A percentile compares a stretch with the other conserved stretches of the same genome.
Conservation (phyloP, 2,113 vertebrate species). For the Chunga burmeisteri region DNA sequence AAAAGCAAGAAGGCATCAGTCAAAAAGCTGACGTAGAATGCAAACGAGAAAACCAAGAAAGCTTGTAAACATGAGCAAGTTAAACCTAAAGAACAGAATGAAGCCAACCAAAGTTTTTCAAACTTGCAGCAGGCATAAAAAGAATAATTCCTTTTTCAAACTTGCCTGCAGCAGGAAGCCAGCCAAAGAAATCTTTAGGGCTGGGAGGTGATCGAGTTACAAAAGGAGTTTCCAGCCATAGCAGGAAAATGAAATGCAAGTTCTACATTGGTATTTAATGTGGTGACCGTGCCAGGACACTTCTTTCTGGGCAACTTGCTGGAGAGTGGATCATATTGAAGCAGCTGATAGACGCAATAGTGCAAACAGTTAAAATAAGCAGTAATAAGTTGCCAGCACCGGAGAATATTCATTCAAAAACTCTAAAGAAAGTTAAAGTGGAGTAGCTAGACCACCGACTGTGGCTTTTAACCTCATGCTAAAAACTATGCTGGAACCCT, state of each 20-base stretch:
- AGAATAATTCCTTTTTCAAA: neutral
- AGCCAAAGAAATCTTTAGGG: neutral
- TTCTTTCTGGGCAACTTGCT: accelerated
- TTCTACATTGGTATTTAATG: neutral
- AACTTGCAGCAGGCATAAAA: neutral
- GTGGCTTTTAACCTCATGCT: neutral
- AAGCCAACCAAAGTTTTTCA: neutral
- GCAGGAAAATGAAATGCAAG: neutral
- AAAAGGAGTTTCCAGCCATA: neutral
- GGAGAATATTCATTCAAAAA: neutral
- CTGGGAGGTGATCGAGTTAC: neutral
- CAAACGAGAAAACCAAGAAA: neutral
- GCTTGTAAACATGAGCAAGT: neutral
- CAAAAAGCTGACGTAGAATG: neutral
- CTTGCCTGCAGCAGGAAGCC: neutral
- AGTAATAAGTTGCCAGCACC: neutral
- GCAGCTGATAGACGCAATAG: neutral
- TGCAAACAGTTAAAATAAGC: neutral
- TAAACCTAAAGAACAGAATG: neutral
- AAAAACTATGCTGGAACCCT: neutral
- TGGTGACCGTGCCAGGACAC: neutral
- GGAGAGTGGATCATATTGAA: neutral
- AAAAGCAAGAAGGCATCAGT: neutral
- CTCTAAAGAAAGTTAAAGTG: neutral
- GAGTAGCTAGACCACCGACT: neutral